Conservation (phyloP, 2,888 invertebrate genomes). For the Sipunculus nudus region DNA sequence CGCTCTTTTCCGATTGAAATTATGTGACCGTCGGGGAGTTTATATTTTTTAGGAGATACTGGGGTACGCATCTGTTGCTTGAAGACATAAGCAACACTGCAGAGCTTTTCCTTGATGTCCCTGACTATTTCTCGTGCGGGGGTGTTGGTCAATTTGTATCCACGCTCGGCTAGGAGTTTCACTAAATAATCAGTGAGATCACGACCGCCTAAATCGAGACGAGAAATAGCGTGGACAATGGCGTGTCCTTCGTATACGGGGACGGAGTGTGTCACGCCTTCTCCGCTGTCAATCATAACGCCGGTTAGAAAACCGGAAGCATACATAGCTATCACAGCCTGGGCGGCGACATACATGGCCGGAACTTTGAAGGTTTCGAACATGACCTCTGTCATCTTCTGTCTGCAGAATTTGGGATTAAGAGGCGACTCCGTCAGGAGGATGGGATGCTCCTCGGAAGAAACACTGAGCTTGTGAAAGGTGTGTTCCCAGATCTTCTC, state of each 20-base stretch:
- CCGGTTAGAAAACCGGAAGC: constrained; percentile 92
- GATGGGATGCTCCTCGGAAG: constrained; percentile 90
- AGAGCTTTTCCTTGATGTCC: constrained; percentile 40
- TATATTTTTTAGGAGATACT: constrained; percentile 14
- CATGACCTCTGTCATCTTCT: constrained; percentile 81
- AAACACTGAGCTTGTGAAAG: constrained; percentile 96
- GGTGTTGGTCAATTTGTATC: constrained; percentile 28
- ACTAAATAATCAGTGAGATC: constrained; percentile 33
- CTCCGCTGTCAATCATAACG: constrained; percentile 60
- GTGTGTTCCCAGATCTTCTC: constrained; percentile 99
- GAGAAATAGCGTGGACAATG: constrained; percentile 25
- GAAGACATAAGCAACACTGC: constrained; percentile 27
- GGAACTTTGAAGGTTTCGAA: constrained; percentile 34
- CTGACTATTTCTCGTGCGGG: constrained; percentile 23
- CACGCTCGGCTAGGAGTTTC: constrained; percentile 29
- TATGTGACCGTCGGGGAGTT: constrained; percentile 36
- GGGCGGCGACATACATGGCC: constrained; percentile 76
- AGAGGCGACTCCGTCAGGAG: constrained; percentile 89
- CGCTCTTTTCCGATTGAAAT: constrained; percentile 28
- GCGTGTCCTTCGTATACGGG: constrained; percentile 38
- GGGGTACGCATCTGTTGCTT: constrained; percentile 23
- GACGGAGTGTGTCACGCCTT: constrained; percentile 26
- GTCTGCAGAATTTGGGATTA: constrained; percentile 90
- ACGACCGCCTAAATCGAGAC: constrained; percentile 33
- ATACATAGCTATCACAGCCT: constrained; percentile 88